Evolutionary conservation across 2,113 vertebrate species (phyloP).

Genomic region (Mastomys coucha): DNA sequence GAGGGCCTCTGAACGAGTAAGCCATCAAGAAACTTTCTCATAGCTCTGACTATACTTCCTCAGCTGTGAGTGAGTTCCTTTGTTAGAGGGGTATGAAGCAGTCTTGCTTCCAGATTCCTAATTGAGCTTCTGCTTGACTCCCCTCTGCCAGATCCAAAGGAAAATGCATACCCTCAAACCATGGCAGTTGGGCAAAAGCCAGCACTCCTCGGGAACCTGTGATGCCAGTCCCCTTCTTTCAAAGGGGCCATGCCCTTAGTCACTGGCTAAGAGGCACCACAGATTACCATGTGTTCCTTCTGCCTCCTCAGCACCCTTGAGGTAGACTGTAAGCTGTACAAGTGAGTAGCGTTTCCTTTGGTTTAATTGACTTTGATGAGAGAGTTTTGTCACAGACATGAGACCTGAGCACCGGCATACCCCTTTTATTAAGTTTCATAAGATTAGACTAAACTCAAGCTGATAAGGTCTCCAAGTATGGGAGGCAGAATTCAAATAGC

Average conservation of each 20-base stretch:
- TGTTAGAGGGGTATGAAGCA: background rate
- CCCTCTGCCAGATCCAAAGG: background rate
- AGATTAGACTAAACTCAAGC: background rate
- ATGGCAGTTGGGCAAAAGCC: background rate
- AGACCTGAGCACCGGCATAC: background rate
- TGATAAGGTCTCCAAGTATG: background rate
- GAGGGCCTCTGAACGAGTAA: background rate
- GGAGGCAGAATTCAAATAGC: background rate
- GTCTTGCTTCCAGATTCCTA: background rate
- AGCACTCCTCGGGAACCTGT: background rate
- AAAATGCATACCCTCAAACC: background rate
- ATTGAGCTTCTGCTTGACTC: background rate
- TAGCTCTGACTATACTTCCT: background rate
- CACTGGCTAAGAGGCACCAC: background rate
- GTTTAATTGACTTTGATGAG: background rate
- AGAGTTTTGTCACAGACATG: background rate
- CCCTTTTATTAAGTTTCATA: background rate
- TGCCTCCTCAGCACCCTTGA: background rate
- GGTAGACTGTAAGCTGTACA: background rate
- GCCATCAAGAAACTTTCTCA: background rate
- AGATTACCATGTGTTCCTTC: too few species aligned
- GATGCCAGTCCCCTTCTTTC: background rate
- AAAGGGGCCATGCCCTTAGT: background rate
- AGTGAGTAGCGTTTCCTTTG: background rate
- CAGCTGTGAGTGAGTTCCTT: background rate